Base-by-base conservation (phyloP, 2,888 invertebrate genomes). In the Mongoloraphidia duomilia region DNA sequence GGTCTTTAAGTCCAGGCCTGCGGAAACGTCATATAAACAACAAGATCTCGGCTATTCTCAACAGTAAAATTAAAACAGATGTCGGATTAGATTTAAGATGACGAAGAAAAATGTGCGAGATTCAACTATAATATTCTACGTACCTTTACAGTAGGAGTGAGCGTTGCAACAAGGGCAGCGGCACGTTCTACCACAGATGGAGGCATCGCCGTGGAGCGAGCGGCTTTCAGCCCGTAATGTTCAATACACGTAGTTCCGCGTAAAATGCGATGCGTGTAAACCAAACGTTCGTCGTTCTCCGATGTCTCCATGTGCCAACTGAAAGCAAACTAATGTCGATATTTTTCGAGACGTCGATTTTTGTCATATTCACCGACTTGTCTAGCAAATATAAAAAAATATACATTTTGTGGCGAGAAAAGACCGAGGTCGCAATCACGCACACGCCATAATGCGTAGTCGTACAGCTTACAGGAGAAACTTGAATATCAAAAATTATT, bases 141-240 rank as follows among this genome's bases (percentile, higher is more conserved):
- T 62, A 73, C 74, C 63, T 67, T 67, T 51, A 58, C 61, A 51
- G 60, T 64, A 35, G 59, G 60, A 0, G 59, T 55, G 42, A 75
- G 70, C 2, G 71, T 56, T 45, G 64, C 64, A 8, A 73, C 69
- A 2, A 75, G 61, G 52, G 72, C 67, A 49, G 69, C 66, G 0
- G 80, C 77, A 41, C 73, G 60, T 44, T 71, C 64, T 0, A 79
- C 65, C 4, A 78, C 72, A n/a, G 67, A 63, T 52, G 69, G 64
- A 0, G 82, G 81, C 57, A 82, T 68, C 53, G 77, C 72, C 0
- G 76, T 76, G 55, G 72, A 74, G 51, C 74, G 67, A 2, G 83
- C 81, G 44, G 84, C 63, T 33, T 74, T 70, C 34, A 85, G 65
- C 0, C 85, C 86, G 58, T 87, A 86, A 52, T 76, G 68, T 54